phyloP scores from a whole-genome alignment of 2,797 vertebrate genomes.

The Forpus xanthops region DNA sequence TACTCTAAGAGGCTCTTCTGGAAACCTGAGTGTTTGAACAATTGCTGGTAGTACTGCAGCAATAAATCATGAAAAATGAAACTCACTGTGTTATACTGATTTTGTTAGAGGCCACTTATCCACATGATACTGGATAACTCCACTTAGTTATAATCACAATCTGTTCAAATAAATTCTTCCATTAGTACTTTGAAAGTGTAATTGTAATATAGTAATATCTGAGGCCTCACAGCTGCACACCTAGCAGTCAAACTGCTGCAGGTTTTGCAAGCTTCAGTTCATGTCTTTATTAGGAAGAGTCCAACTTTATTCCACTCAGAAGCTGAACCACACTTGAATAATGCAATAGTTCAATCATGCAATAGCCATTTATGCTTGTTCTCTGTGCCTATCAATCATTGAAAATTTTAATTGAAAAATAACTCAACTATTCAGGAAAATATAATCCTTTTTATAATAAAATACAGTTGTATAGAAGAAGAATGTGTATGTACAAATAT shows the following conservation, averaged over 20 bases:
- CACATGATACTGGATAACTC: neutral
- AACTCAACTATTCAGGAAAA: neutral
- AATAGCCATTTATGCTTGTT: neutral
- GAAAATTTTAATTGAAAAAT: neutral
- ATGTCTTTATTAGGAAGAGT: neutral
- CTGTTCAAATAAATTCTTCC: neutral
- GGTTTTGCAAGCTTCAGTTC: neutral
- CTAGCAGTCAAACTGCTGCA: neutral
- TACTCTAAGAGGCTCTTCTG: neutral
- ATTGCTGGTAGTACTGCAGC: neutral
- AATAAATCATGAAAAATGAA: neutral
- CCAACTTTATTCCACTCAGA: neutral
- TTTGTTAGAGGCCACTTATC: neutral
- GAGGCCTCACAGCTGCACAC: neutral
- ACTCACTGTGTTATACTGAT: neutral
- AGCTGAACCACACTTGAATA: neutral
- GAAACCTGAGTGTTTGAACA: neutral
- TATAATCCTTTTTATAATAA: neutral
- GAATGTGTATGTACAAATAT: neutral
- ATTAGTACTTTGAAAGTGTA: neutral
- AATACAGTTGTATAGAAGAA: neutral
- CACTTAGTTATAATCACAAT: neutral
- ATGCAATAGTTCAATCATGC: neutral
- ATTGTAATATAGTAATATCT: fast-evolving
- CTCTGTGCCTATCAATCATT: neutral